phyloP scores from a whole-genome alignment of 2,888 invertebrate species.

The Drosophila borborema region DNA sequence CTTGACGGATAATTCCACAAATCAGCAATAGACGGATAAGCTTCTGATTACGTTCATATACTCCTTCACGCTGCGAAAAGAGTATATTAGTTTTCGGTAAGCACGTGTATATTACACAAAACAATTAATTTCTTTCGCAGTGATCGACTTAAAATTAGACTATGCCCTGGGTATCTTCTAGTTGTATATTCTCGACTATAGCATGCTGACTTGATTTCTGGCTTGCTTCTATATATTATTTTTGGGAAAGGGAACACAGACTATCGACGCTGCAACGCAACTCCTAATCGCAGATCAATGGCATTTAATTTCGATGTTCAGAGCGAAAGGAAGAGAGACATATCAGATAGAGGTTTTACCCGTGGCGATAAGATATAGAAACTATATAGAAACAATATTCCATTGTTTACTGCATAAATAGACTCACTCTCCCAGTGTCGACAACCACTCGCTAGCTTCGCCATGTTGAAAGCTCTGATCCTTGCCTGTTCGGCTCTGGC shows the following conservation, averaged over 20 bases:
- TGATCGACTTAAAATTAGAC: background rate
- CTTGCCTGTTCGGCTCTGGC: constrained; percentile 20
- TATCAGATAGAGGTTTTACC: constrained; percentile 3
- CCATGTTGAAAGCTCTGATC: constrained; percentile 33
- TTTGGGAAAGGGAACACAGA: constrained; percentile 1
- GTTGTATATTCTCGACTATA: background rate
- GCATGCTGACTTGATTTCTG: too few relatives aligned
- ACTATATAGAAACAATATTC: background rate
- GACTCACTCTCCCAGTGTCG: background rate
- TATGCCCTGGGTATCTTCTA: background rate
- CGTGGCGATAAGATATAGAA: constrained; percentile 34
- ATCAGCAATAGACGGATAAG: constrained; percentile 1
- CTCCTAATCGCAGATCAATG: constrained; percentile 12
- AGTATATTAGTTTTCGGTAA: background rate
- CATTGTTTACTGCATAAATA: constrained; percentile 29
- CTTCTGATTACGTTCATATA: background rate
- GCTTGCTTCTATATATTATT: background rate
- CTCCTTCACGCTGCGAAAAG: background rate
- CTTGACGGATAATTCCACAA: constrained; percentile 16
- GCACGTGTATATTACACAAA: background rate
- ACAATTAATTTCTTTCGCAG: background rate
- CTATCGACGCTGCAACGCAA: background rate
- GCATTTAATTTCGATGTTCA: constrained; percentile 2
- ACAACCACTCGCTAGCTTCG: constrained; percentile 7
- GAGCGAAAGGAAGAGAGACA: background rate